Conservation (phyloP, 2,113 vertebrate species). For the Campylomormyrus tamandua region DNA sequence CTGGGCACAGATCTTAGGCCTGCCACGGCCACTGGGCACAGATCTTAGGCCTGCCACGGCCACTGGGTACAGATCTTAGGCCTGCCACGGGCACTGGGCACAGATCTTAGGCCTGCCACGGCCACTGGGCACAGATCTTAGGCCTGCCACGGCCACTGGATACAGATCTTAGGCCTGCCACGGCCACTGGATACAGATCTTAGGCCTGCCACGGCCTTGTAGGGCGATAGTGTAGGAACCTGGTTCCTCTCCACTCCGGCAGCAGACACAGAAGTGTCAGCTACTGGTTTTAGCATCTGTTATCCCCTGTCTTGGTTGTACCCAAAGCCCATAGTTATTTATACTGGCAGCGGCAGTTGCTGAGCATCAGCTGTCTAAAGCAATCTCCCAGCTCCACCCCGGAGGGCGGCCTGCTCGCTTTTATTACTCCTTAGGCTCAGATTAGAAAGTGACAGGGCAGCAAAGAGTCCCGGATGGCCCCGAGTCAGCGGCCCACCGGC, state of each 20-base stretch:
- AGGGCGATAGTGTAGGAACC: neutral
- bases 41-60: no score
- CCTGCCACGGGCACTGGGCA: neutral
- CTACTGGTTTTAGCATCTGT: no score
- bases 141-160: neutral
- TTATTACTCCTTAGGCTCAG: neutral
- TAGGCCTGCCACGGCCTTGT: neutral
- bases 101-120: neutral
- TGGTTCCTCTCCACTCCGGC: neutral
- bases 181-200: neutral
- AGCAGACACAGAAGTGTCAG: neutral
- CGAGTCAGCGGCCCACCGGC: neutral
- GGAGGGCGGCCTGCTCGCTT: neutral
- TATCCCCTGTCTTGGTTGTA: neutral
- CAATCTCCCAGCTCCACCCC: neutral
- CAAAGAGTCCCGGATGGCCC: neutral
- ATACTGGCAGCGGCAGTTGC: neutral
- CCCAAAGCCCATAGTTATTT: neutral
- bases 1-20: neutral
- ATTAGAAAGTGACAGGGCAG: neutral
- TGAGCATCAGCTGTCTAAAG: neutral
- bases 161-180: neutral
- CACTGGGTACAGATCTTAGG: no score
- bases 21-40: no score
- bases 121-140: neutral